These are phyloP conservation scores for Enteromius fasciolatus DNA, from an alignment of 2,797 vertebrate species.

Conservation along the genomic window DNA sequence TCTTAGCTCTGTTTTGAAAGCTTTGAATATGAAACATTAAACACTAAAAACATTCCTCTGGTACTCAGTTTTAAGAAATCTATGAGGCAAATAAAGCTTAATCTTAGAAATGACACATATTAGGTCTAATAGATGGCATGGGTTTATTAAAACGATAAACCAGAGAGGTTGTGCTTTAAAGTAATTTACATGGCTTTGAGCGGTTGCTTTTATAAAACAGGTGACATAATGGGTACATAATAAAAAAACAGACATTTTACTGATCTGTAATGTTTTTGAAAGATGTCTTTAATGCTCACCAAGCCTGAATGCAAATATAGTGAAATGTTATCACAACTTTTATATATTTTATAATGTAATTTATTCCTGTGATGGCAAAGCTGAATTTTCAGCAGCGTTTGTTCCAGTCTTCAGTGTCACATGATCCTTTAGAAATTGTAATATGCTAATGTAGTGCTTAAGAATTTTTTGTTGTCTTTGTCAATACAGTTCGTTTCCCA, in stretches of 20 bases:
- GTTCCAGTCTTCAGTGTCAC: not conserved
- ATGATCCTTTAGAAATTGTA: not conserved
- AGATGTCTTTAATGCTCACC: not conserved
- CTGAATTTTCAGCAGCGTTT: not conserved
- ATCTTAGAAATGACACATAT: not conserved
- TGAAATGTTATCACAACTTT: not conserved
- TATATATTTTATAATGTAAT: not conserved
- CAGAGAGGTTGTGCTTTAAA: not conserved
- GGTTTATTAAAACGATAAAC: slow-evolving; percentile 12
- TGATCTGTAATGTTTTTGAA: not conserved
- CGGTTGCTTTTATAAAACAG: not conserved
- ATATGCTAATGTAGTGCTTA: not conserved
- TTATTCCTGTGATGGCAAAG: not conserved
- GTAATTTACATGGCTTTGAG: not conserved
- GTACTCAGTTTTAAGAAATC: not conserved
- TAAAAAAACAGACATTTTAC: not conserved
- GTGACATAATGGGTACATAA: not conserved
- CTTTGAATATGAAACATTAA: slow-evolving; percentile 29
- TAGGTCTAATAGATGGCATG: not conserved
- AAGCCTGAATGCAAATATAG: not conserved
- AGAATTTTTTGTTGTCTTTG: not conserved
- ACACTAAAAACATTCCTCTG: not conserved
- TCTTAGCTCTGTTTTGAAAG: slow-evolving; percentile 26
- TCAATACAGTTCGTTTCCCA: not conserved
- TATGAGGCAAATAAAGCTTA: not conserved